Percentiles rank a stretch among this genome's conserved stretches.
phyloP scores from a whole-genome alignment of 2,797 vertebrate species.

The Psittacula echo region DNA sequence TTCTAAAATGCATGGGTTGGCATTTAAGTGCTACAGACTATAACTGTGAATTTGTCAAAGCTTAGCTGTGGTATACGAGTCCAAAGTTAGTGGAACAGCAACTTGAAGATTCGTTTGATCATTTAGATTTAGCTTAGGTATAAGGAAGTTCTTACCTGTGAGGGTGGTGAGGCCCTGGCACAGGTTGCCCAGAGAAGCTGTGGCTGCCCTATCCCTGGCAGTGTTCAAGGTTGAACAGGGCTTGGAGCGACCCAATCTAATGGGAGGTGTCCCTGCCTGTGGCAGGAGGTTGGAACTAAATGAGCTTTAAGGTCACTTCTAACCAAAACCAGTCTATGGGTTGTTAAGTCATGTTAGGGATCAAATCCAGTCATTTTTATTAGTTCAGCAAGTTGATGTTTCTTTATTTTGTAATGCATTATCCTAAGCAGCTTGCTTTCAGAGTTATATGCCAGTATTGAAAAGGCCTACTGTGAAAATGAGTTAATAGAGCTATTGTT shows the following conservation, averaged over 20 bases:
- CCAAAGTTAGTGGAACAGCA: neutral
- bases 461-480: neutral
- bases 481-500: neutral
- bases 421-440: neutral
- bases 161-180: neutral
- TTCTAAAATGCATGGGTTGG: neutral
- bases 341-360: neutral
- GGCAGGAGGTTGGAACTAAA: neutral
- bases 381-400: neutral
- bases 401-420: neutral
- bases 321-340: neutral
- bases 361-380: neutral
- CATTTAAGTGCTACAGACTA: neutral
- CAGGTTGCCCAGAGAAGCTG: neutral
- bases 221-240: neutral
- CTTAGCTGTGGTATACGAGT: neutral
- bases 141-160: neutral
- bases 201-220: neutral
- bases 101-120: neutral
- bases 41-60: neutral
- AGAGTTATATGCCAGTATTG: rapidly evolving
- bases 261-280: neutral
- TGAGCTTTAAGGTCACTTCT: neutral
- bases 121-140: neutral
- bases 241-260: neutral